These are phyloP conservation scores for Bombus turneri DNA, from an alignment of 1,140 invertebrate genomes.

Conservation along the genomic window DNA sequence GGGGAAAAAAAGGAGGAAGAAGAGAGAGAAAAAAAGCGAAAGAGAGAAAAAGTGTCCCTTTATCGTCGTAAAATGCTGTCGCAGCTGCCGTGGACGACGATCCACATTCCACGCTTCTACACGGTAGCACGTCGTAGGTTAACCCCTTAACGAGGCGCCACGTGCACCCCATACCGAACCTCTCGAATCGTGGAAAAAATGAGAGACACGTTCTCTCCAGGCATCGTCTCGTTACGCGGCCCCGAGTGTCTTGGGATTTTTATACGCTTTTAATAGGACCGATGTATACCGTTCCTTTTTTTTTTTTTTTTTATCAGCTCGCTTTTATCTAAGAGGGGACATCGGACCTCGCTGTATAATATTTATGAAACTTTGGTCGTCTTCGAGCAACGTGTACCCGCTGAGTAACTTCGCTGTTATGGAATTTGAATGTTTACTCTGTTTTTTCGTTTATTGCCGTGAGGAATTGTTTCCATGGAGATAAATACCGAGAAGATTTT, in stretches of 20 bases:
- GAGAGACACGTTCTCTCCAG: background rate
- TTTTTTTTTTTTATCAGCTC: background rate
- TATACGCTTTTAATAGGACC: slow-evolving; percentile 29
- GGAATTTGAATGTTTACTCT: background rate
- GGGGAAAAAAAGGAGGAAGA: background rate
- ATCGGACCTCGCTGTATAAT: background rate
- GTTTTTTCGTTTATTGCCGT: background rate
- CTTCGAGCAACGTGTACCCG: background rate
- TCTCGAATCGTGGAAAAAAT: slow-evolving; percentile 17
- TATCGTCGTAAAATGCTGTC: slow-evolving; percentile 15
- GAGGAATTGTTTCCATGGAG: background rate
- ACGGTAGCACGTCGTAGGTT: slow-evolving; percentile 55
- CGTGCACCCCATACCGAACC: slow-evolving; percentile 41
- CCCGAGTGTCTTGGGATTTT: slow-evolving; percentile 10
- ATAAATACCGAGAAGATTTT: background rate
- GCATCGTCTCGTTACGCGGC: slow-evolving; percentile 16
- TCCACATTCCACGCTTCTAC: slow-evolving; percentile 58
- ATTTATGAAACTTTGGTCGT: background rate
- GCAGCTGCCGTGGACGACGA: slow-evolving; percentile 54
- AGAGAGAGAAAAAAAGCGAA: no score
- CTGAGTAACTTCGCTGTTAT: background rate
- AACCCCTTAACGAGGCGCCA: slow-evolving; percentile 51
- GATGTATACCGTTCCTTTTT: background rate
- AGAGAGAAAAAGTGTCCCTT: slow-evolving; percentile 28
- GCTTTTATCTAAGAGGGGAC: background rate